Percentiles rank a stretch among this genome's conserved stretches.
Conservation (phyloP, 2,113 vertebrate genomes). For the Vireo altiloquus region DNA sequence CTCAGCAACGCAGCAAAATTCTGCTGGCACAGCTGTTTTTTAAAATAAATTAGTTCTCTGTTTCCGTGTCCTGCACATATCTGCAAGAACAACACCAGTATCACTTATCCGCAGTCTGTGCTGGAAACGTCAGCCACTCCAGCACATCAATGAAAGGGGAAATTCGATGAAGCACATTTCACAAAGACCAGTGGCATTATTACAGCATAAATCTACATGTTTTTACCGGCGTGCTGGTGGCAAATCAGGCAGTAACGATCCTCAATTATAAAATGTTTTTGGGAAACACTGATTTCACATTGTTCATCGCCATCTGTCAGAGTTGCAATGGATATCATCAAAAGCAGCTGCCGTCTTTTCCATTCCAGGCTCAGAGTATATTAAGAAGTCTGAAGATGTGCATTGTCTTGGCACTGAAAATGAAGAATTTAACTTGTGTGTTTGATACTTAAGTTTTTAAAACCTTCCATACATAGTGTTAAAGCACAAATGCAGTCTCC, state of each 20-base stretch:
- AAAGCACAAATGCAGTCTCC: not conserved
- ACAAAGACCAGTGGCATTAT: not conserved
- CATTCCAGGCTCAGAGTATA: not conserved
- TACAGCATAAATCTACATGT: constrained; percentile 45
- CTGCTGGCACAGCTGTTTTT: not conserved
- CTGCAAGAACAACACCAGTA: not conserved
- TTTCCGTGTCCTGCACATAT: not conserved
- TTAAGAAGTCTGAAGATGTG: not conserved
- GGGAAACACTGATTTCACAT: constrained; percentile 52
- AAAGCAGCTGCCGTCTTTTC: constrained; percentile 46
- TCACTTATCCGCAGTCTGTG: not conserved
- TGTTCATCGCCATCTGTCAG: constrained; percentile 34
- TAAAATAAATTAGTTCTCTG: not conserved
- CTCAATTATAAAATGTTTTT: constrained; percentile 11
- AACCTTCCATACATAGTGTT: not conserved
- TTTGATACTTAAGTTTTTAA: not conserved
- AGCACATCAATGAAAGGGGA: not conserved
- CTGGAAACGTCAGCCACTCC: not conserved
- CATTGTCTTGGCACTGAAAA: not conserved
- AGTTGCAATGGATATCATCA: not conserved
- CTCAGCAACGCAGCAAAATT: not conserved
- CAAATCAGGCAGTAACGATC: constrained; percentile 9
- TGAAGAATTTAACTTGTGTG: not conserved
- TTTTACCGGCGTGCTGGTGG: constrained; percentile 24
- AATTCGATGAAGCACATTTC: not conserved